A percentile compares a stretch with the other conserved stretches of the same genome.
Evolutionary conservation across 2,797 vertebrate species (phyloP).

Genomic region (Stomatorhinus walkeri): DNA sequence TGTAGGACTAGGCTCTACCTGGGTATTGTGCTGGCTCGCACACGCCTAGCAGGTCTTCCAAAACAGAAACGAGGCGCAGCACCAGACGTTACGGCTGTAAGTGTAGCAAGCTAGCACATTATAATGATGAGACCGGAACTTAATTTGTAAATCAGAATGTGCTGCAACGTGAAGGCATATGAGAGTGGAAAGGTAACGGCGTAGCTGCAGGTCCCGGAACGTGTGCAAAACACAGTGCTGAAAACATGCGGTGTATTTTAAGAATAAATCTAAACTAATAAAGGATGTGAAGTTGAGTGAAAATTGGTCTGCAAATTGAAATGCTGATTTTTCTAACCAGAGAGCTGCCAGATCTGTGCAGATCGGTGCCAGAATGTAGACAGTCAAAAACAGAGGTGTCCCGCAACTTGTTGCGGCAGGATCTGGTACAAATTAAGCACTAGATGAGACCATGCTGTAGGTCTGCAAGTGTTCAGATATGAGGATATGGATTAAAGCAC

Average conservation of each 20-base stretch:
- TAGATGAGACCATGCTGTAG: not conserved
- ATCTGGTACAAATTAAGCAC: not conserved
- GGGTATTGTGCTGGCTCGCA: not conserved
- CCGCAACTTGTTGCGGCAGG: not conserved
- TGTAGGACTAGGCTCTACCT: not conserved
- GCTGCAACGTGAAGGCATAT: not conserved
- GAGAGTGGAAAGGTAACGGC: not conserved
- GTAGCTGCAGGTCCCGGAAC: not conserved
- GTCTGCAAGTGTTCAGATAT: not conserved
- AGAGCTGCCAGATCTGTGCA: not conserved
- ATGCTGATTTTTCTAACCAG: not conserved
- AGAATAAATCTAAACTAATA: not conserved
- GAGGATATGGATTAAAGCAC: not conserved
- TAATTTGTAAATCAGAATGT: not conserved
- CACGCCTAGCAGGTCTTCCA: not conserved
- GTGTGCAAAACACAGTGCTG: not conserved
- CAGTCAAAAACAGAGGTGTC: not conserved
- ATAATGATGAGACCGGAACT: not conserved
- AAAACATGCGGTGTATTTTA: not conserved
- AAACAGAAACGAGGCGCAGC: not conserved
- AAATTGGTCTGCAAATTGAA: not conserved
- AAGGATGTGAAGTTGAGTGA: not conserved
- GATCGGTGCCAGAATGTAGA: not conserved
- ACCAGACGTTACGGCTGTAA: not conserved
- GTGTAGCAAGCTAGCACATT: not conserved